Evolutionary conservation across 1,140 invertebrate genomes (phyloP).

Genomic region (Brachionus koreanus): DNA sequence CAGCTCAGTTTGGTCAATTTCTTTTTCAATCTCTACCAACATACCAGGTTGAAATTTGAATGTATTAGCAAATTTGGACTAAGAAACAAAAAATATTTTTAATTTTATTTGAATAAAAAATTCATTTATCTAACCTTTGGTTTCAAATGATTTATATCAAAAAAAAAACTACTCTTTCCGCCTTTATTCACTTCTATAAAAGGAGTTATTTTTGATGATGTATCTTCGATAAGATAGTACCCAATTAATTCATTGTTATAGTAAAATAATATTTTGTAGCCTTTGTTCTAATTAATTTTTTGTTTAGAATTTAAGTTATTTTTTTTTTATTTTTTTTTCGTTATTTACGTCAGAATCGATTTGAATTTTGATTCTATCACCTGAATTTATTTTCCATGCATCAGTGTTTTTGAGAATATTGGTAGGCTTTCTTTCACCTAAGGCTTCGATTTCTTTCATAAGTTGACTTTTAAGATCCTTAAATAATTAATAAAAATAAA

Average conservation of each 20-base stretch:
- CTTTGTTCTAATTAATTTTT: not conserved
- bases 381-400: not conserved
- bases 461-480: not conserved
- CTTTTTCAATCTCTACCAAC: not conserved
- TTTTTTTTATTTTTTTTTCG: not conserved
- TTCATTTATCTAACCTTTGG: not conserved
- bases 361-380: not conserved
- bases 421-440: not conserved
- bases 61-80: not conserved
- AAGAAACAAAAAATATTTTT: not conserved
- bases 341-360: not conserved
- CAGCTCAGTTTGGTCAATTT: not conserved
- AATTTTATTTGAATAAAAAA: not conserved
- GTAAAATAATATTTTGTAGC: not conserved
- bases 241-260: conserved; percentile 20
- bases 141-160: not conserved
- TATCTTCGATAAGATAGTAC: not conserved
- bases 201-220: not conserved
- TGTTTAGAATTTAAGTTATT: not conserved
- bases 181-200: not conserved
- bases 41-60: conserved; percentile 4
- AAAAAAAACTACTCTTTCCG: not conserved
- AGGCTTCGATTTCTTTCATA: not conserved
- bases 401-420: not conserved
- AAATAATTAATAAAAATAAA: not conserved